A percentile compares a stretch with the other conserved stretches of the same genome.
Evolutionary conservation across 1,140 invertebrate genomes (phyloP).

Genomic region (Bombus balteatus): DNA sequence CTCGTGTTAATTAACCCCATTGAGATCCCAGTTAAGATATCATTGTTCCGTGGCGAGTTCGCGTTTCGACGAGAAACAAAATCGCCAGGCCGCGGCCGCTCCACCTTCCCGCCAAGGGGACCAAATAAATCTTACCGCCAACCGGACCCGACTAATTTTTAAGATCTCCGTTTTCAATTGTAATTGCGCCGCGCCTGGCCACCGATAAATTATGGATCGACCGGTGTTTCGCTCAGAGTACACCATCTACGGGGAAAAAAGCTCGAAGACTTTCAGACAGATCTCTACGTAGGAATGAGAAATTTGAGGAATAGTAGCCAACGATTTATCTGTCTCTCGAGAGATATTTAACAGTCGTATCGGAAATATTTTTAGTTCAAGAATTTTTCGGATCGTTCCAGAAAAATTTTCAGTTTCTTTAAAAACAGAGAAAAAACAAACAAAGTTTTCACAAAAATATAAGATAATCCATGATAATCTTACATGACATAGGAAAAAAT

Average conservation of each 20-base stretch:
- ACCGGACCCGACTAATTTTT: slow-evolving; percentile 50
- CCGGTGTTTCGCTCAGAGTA: background rate
- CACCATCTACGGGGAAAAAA: too few relatives aligned
- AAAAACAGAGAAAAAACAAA: background rate
- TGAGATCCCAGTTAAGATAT: slow-evolving; percentile 79
- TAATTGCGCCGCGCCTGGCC: slow-evolving; percentile 38
- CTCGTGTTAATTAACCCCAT: slow-evolving; percentile 79
- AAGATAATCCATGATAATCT: too few relatives aligned
- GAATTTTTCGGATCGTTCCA: too few relatives aligned
- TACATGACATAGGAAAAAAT: too few relatives aligned
- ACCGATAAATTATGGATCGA: slow-evolving; percentile 41
- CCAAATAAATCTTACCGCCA: slow-evolving; percentile 43
- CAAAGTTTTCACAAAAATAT: too few relatives aligned
- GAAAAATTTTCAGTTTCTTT: background rate
- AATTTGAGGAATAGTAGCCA: too few relatives aligned
- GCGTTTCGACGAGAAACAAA: slow-evolving; percentile 65
- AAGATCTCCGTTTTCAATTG: slow-evolving; percentile 54
- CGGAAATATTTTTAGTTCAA: too few relatives aligned
- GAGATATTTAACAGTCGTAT: too few relatives aligned
- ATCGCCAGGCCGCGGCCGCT: slow-evolving; percentile 31
- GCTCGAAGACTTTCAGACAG: too few relatives aligned
- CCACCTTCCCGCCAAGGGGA: slow-evolving; percentile 30
- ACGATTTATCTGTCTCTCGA: too few relatives aligned
- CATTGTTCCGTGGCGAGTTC: slow-evolving; percentile 74
- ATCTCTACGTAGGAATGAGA: too few relatives aligned